A percentile compares a stretch with the other conserved stretches of the same genome.
These are phyloP conservation scores for Pantala flavescens DNA, from an alignment of 1,140 invertebrate species.

Conservation along the genomic window DNA sequence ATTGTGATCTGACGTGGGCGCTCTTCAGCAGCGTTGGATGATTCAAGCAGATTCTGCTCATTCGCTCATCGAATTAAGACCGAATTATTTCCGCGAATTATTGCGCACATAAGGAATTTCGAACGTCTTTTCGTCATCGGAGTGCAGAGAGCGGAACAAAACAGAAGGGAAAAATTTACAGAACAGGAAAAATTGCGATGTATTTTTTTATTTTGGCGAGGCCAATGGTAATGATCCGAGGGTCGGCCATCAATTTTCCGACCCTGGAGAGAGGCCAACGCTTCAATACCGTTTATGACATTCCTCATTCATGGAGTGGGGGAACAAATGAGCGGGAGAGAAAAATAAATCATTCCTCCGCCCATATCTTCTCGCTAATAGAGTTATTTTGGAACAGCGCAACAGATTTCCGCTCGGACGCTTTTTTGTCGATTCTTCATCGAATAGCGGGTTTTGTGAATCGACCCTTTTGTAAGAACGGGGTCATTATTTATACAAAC, in stretches of 20 bases:
- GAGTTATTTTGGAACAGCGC: conserved; percentile 1
- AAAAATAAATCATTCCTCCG: neutral
- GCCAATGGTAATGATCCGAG: neutral
- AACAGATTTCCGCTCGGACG: neutral
- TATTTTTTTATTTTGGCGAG: conserved; percentile 4
- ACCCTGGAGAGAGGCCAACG: neutral
- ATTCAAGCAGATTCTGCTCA: too few relatives aligned
- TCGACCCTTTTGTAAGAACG: too few relatives aligned
- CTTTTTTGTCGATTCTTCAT: neutral
- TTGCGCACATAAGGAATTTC: too few relatives aligned
- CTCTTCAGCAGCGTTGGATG: too few relatives aligned
- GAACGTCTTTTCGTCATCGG: too few relatives aligned
- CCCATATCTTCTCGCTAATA: neutral
- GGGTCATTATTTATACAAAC: neutral
- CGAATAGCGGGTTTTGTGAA: too few relatives aligned
- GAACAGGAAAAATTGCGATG: neutral
- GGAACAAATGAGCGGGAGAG: neutral
- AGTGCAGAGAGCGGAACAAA: too few relatives aligned
- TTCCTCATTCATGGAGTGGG: neutral
- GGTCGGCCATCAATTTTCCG: neutral
- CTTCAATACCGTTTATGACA: conserved; percentile 6
- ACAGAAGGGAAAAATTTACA: neutral
- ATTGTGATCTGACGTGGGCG: too few relatives aligned
- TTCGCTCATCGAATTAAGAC: too few relatives aligned
- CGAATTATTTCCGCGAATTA: too few relatives aligned